A percentile compares a stretch with the other conserved stretches of the same genome.
phyloP scores from a whole-genome alignment of 1,140 invertebrate genomes.

The Bombus haemorrhoidalis region DNA sequence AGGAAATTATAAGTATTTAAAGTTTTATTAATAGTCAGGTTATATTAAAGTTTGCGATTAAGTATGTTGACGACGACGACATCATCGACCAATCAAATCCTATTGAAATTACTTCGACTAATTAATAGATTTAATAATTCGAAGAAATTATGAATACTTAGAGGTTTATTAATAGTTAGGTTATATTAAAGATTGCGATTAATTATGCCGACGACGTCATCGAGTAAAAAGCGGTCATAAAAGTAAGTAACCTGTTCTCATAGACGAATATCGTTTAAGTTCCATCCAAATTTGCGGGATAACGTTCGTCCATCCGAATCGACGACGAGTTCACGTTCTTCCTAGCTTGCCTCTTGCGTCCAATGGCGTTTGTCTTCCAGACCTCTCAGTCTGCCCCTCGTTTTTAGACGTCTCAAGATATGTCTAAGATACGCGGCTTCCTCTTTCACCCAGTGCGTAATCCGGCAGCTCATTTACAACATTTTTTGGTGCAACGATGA shows the following conservation, averaged over 20 bases:
- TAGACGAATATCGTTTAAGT: not conserved
- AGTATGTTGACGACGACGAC: no score
- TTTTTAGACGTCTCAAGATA: slow-evolving; percentile 49
- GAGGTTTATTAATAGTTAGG: no score
- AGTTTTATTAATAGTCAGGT: no score
- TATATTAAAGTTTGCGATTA: no score
- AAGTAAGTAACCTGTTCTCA: not conserved
- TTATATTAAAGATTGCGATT: no score
- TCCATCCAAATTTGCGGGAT: not conserved
- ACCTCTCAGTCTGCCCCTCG: slow-evolving; percentile 31
- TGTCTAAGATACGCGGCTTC: slow-evolving; percentile 22
- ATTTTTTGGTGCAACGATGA: slow-evolving; percentile 25
- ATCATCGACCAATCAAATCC: no score
- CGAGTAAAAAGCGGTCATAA: not conserved
- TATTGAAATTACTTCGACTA: no score
- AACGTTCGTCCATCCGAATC: not conserved
- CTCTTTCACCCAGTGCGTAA: slow-evolving; percentile 4
- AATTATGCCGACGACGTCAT: no score
- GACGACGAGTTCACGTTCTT: not conserved
- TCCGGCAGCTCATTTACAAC: slow-evolving; percentile 35
- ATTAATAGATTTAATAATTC: no score
- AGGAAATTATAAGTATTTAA: no score
- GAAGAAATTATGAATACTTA: no score
- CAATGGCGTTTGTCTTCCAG: slow-evolving; percentile 3
- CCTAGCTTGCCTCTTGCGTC: not conserved